Base-by-base conservation (phyloP, 2,888 invertebrate genomes). In the Eucriotettix oculatus region DNA sequence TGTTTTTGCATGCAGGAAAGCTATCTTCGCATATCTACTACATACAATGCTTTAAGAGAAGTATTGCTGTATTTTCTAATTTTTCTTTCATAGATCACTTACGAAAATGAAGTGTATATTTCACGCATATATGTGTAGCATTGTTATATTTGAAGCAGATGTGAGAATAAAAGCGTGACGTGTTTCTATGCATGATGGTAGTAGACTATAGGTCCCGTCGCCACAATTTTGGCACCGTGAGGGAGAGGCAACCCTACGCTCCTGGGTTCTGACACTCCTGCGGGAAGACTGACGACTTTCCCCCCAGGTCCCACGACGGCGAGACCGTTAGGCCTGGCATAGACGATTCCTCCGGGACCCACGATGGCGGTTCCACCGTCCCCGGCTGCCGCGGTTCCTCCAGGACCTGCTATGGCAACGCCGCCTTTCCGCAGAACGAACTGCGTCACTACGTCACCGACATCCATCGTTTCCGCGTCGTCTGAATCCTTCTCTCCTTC, bases 321-420 rank as follows among this genome's bases (percentile, higher is more conserved):
- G 16, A 87, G 70, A 58, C 87, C 86, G 65, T 85, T 81, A 0
- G 86, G 86, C 69, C 84, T 85, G 0, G 86, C 87, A 65, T 85
- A 83, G 0, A 87, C 87, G 16, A 84, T 78, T 0, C 87, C 87
- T 52, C 86, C 86, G 0, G 88, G 87, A 0, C 88, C 87, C 5
- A 88, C 87, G 60, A 88, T 85, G 0, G 88, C 87, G 0, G 87
- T 86, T 9, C 88, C 88, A 10, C 87, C 88, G 68, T 81, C 82
- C 14, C 87, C 87, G 1, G 87, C 87, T 0, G 87, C 87, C 0
- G 88, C 88, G 12, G 87, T 84, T 44, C 87, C 87, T n/a, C 87
- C 87, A 0, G 88, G 87, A 0, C 87, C 87, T 2, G 87, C 88
- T 58, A 88, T 87, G 0, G 87, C 87, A 10, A 88, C 86, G 16